Percentiles rank a stretch among this genome's conserved stretches.
Conservation (phyloP, 2,888 invertebrate genomes). For the Chymomyza procnemis region DNA sequence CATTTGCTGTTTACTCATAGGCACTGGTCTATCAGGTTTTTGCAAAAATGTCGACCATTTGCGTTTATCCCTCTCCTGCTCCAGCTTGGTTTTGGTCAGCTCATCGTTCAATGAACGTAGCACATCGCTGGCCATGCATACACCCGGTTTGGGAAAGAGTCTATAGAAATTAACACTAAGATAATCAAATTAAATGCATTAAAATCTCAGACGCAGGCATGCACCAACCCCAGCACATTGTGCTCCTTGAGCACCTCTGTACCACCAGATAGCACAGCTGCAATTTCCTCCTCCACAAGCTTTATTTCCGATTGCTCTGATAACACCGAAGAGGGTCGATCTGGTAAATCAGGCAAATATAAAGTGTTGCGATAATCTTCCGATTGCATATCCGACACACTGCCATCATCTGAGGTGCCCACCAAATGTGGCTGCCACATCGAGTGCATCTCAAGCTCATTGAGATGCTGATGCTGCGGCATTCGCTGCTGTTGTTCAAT, state of each 20-base stretch:
- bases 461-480: constrained; percentile 14
- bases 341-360: constrained; percentile 57
- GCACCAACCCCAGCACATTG: constrained; percentile 80
- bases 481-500: neutral
- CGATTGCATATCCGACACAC: constrained; percentile 61
- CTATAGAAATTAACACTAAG: constrained; percentile 84
- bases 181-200: neutral
- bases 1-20: constrained; percentile 77
- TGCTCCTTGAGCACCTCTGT: constrained; percentile 84
- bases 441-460: constrained; percentile 6
- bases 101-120: constrained; percentile 83
- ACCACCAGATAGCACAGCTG: constrained; percentile 84
- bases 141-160: constrained; percentile 83
- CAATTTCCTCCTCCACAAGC: constrained; percentile 84
- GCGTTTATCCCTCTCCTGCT: constrained; percentile 81
- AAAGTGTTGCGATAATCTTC: constrained; percentile 44
- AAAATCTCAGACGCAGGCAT: neutral
- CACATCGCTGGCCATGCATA: constrained; percentile 84
- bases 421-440: neutral
- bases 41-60: constrained; percentile 88
- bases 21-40: constrained; percentile 85
- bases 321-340: constrained; percentile 70
- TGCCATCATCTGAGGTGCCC: constrained; percentile 23
- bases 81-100: constrained; percentile 79
- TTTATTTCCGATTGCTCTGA: constrained; percentile 73